Evolutionary conservation across 2,797 vertebrate species (phyloP), one percentile per base, ranked within the genome.

Genomic region (Tauraco hartlaubi): DNA sequence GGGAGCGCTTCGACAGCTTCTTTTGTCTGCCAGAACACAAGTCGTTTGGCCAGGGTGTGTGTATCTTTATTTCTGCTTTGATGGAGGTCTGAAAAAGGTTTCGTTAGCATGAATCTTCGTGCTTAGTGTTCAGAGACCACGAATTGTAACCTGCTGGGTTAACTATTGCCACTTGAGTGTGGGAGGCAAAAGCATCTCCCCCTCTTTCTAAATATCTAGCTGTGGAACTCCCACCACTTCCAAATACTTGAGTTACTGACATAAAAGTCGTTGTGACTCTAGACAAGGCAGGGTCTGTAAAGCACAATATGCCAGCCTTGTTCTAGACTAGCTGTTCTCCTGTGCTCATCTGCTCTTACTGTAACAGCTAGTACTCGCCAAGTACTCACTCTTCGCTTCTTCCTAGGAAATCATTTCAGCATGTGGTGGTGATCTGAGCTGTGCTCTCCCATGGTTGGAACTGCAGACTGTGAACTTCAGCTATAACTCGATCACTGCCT

Each of bases 391-490:
- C 4, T 33, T 76, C 17, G 7, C 75, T 94, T 92, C 62, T 69
- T 95, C 71, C 62, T 93, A 99, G 99, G 99, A 99, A 97, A 98
- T 99, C 17, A 98, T 99, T 44, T 99, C 99, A 39, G 98, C 99
- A 39, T 99, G 99, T 21, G 99, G 99, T 26, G 99, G 99, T 5
- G 99, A 99, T 97, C 98, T 99, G 89, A 99, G 99, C 96, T 99
- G 99, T 67, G 99, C 99, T 13, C 98, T 99, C 79, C 99, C 99
- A 1, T 99, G 99, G 99, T 95, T 99, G 92, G 99, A 99, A 72
- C 94, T 99, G 91, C 99, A 99, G 95, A 99, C 98, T 10, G 98
- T 99, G 37, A 98, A 99, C 98, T 99, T 99, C 96, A 99, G 99
- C 98, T 99, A 99, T 97, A 99, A 99, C 91, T 98, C 97, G 2